These are phyloP conservation scores for Danaus plexippus DNA, from an alignment of 1,140 invertebrate species.

Conservation along the genomic window DNA sequence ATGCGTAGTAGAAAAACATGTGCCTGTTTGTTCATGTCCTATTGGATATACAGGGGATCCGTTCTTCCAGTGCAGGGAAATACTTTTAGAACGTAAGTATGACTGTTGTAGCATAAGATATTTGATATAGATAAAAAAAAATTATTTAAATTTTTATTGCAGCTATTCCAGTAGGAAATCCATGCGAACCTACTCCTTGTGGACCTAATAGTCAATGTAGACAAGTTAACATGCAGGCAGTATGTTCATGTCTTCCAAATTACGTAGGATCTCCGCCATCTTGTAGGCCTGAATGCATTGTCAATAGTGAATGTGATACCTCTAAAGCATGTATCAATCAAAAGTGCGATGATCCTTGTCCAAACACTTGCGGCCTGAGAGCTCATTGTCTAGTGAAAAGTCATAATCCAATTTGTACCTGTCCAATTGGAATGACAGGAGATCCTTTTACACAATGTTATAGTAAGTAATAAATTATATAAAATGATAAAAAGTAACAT, in stretches of 20 bases:
- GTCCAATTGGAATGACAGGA: constrained; percentile 79
- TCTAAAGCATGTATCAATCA: constrained; percentile 83
- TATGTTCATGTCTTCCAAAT: constrained; percentile 81
- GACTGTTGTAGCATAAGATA: no score
- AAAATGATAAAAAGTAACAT: neutral
- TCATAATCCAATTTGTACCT: constrained; percentile 80
- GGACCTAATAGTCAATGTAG: constrained; percentile 84
- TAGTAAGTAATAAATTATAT: constrained; percentile 43
- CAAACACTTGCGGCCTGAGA: constrained; percentile 81
- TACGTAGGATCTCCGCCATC: constrained; percentile 81
- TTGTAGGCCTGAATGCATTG: constrained; percentile 83
- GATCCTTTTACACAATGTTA: constrained; percentile 78
- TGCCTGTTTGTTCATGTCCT: constrained; percentile 83
- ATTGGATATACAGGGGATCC: constrained; percentile 84
- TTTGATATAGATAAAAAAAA: no score
- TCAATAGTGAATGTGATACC: constrained; percentile 80
- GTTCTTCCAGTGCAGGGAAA: constrained; percentile 81
- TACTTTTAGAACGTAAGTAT: constrained; percentile 70
- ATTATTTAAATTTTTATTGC: constrained; percentile 22
- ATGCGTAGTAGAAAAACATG: constrained; percentile 81
- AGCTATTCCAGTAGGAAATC: constrained; percentile 75
- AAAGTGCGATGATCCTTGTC: constrained; percentile 86
- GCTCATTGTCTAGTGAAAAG: constrained; percentile 80
- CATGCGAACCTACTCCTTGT: constrained; percentile 83
- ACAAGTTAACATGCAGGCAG: constrained; percentile 78